phyloP scores from a whole-genome alignment of 2,797 vertebrate species.

The Gymnothorax javanicus region DNA sequence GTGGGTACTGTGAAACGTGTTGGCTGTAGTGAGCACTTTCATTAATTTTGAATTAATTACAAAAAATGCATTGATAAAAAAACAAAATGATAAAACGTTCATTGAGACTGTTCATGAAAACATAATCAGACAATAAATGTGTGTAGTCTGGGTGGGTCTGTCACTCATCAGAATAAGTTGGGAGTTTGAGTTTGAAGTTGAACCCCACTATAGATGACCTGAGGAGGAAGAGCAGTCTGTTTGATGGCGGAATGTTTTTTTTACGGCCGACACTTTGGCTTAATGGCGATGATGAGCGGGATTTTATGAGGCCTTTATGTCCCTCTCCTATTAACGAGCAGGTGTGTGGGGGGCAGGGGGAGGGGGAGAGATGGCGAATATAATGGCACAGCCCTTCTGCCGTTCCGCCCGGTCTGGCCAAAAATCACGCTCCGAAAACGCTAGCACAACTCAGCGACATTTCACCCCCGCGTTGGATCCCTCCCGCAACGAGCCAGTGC shows the following conservation, averaged over 20 bases:
- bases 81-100: too few species aligned
- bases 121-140: background rate
- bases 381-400: background rate
- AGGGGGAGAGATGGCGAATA: background rate
- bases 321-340: conserved; percentile 62
- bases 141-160: background rate
- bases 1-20: too few species aligned
- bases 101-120: too few species aligned
- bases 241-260: conserved; percentile 55
- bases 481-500: background rate
- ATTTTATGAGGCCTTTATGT: conserved; percentile 61
- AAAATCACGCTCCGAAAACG: background rate
- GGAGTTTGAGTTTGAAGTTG: conserved; percentile 2
- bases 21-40: too few species aligned
- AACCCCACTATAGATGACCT: conserved; percentile 36
- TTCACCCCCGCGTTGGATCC: background rate
- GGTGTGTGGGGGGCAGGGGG: conserved; percentile 51
- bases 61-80: too few species aligned
- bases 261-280: conserved; percentile 57
- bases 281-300: conserved; percentile 39
- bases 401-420: background rate
- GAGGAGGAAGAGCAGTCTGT: conserved; percentile 36
- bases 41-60: too few species aligned
- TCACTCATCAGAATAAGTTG: background rate
- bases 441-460: background rate